Base-by-base conservation (phyloP, 2,113 vertebrate genomes). In the Chinchilla lanigera region DNA sequence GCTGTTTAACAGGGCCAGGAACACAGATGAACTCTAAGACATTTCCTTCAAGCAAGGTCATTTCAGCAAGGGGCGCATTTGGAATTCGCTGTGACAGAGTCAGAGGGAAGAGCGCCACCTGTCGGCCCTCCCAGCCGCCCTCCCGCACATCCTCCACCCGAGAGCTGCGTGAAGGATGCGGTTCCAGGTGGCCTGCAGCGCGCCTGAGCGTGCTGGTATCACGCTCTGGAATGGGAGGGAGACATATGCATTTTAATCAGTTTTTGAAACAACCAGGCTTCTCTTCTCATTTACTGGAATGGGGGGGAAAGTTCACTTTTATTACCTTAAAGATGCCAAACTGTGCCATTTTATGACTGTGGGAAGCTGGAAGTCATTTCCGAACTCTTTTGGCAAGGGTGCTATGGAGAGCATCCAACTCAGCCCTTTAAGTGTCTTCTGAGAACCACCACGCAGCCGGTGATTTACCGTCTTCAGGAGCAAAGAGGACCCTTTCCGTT, bases 181-280 rank as follows among this genome's bases (percentile, higher is more conserved):
- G n/a, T 56, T 94, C 82, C 3, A 96, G 93, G 98, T 96, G 95
- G 98, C 97, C 98, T 93, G 95, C 98, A 88, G 93, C 86, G 95
- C 98, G 95, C 89, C 84, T 94, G 86, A 96, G 98, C 95, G 95
- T 2, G 77, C 97, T 98, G 96, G 73, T 97, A 98, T 97, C 98
- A 98, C 58, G 94, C 97, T 98, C 98, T 96, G 97, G 98, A 97
- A 98, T 97, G 96, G 96, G 97, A 97, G 96, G 98, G 96, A 98
- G 97, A 98, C 97, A 97, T 98, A 98, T 95, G 98, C 98, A 98
- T 98, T 98, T 97, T 98, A 98, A 98, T 99, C 98, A 98, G 97
- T 97, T 97, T 98, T 98, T 98, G 97, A 97, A 98, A 98, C 97
- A 98, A 97, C 92, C 89, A 95, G 67, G 93, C 88, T 90, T 97